Evolutionary conservation across 2,888 invertebrate genomes (phyloP).

Genomic region (Scaeva pyrastri): DNA sequence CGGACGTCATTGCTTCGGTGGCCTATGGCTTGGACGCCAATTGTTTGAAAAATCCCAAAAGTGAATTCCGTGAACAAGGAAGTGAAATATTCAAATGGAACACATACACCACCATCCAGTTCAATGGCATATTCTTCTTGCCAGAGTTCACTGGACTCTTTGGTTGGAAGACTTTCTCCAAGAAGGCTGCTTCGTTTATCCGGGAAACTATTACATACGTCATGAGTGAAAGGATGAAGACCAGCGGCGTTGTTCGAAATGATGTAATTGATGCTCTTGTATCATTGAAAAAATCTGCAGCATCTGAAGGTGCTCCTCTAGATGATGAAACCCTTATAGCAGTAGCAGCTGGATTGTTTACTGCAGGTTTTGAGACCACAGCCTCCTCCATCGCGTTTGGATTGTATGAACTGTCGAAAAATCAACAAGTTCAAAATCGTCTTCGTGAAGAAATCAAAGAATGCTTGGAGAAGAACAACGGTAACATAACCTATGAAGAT

Average conservation of each 20-base stretch:
- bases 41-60: slow-evolving; percentile 79
- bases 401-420: slow-evolving; percentile 82
- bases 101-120: slow-evolving; percentile 78
- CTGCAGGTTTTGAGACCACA: slow-evolving; percentile 82
- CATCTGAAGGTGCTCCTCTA: background rate
- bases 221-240: slow-evolving; percentile 83
- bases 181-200: slow-evolving; percentile 81
- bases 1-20: slow-evolving; percentile 81
- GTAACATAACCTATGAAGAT: slow-evolving; percentile 72
- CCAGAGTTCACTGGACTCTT: slow-evolving; percentile 79
- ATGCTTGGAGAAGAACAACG: slow-evolving; percentile 68
- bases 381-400: slow-evolving; percentile 83
- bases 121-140: slow-evolving; percentile 80
- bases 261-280: slow-evolving; percentile 84
- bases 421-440: slow-evolving; percentile 82
- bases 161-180: slow-evolving; percentile 79
- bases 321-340: slow-evolving; percentile 79
- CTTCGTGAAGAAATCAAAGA: slow-evolving; percentile 83
- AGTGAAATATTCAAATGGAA: slow-evolving; percentile 77
- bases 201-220: slow-evolving; percentile 82
- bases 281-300: background rate
- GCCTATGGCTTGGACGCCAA: slow-evolving; percentile 81
- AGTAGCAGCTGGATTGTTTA: slow-evolving; percentile 81
- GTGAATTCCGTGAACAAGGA: slow-evolving; percentile 80
- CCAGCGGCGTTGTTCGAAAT: slow-evolving; percentile 82